Evolutionary conservation across 2,888 invertebrate genomes (phyloP), one percentile per base, ranked within the genome.

Genomic region (Eristalinus sepulchralis): DNA sequence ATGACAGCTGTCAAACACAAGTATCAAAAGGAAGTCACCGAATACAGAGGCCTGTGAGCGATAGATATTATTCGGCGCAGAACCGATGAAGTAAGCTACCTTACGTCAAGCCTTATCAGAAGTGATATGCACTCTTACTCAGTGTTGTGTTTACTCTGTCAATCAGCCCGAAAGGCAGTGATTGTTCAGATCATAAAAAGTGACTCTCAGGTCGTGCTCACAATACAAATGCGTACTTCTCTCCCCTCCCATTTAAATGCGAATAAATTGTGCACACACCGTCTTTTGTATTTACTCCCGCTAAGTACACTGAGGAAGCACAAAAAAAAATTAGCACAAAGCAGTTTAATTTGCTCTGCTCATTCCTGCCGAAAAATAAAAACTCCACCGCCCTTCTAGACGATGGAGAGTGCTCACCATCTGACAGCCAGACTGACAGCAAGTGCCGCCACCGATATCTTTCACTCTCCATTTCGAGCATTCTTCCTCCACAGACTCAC

Each of bases 391-490:
- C 13, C 22, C 22, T 27, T 10, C 31, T 9, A 27, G 31, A 3
- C 27, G 60, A 22, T 55, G 55, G 17, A 55, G 11, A 72, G 39
- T n/a, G n/a, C 53, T 62, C 62, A 53, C n/a, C 62, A 72, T 72
- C 33, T 72, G 72, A 63, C 73, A 73, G 33, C 24, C 22, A 10
- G 34, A 34, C 13, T 63, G 73, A 73, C 73, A 73, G 55, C 55
- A 73, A 73, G 63, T 63, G 55, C 11, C 33, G 55, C 33, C 62
- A 55, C 73, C 33, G 24, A 47, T 47, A 47, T 17, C 8, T 47
- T 47, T 17, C 47, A 47, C 47, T 47, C 17, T 47, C 47, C 47
- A 8, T 47, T 47, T 17, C 47, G 17, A 0, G 5, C 0, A 17
- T 6, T n/a, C 47, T 47, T 47, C 17, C 17, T 47, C 17, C 39